Conservation (phyloP, 2,888 invertebrate species). For the Physocephala rufipes region DNA sequence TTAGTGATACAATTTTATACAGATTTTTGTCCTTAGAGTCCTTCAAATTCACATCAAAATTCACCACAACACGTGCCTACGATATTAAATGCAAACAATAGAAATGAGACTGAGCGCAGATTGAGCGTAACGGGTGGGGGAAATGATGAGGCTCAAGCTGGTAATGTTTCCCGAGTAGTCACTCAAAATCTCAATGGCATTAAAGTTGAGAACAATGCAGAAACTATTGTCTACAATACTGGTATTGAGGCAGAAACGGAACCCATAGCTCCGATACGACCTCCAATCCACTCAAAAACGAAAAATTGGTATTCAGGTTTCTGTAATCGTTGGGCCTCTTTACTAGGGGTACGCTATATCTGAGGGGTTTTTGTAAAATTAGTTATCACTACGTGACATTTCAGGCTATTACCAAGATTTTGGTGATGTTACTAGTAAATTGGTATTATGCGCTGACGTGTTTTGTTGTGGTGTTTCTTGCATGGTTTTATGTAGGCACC, state of each 20-base stretch:
- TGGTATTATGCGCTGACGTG: constrained; percentile 92
- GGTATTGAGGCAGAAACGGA: constrained; percentile 62
- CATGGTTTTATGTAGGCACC: constrained; percentile 94
- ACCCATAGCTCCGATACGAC: constrained; percentile 69
- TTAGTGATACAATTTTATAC: constrained; percentile 7
- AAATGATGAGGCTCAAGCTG: background rate
- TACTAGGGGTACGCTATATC: constrained; percentile 80
- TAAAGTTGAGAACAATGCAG: constrained; percentile 43
- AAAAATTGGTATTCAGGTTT: constrained; percentile 95
- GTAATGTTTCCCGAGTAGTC: constrained; percentile 44
- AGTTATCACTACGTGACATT: constrained; percentile 52
- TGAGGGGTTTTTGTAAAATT: background rate
- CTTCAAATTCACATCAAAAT: constrained; percentile 54
- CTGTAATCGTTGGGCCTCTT: constrained; percentile 94
- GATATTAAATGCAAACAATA: constrained; percentile 40
- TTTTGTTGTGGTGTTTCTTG: constrained; percentile 80
- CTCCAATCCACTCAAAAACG: constrained; percentile 85
- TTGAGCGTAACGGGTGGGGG: constrained; percentile 29
- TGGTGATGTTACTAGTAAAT: constrained; percentile 92
- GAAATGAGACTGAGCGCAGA: constrained; percentile 47
- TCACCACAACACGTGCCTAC: constrained; percentile 63
- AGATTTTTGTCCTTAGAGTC: constrained; percentile 49
- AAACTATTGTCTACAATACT: constrained; percentile 18
- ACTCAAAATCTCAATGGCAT: constrained; percentile 53
- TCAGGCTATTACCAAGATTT: constrained; percentile 84